Conservation (phyloP, 2,113 vertebrate genomes). For the Charadrius vociferus region DNA sequence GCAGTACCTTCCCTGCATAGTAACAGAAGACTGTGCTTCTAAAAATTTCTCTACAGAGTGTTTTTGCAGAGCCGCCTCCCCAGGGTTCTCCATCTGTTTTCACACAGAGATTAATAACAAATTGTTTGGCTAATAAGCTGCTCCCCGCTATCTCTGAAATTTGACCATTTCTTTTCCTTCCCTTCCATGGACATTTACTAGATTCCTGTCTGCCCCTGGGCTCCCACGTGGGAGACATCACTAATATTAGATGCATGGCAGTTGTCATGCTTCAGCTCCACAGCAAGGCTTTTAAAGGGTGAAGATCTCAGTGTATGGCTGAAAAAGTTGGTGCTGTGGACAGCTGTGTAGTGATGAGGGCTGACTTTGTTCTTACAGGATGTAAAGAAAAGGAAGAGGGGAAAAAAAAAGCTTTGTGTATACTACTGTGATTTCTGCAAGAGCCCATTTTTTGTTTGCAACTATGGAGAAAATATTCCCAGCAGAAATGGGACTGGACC, state of each 20-base stretch:
- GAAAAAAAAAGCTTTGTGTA: not conserved
- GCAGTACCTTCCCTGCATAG: slow-evolving; percentile 43
- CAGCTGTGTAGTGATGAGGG: not conserved
- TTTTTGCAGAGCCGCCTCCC: slow-evolving; percentile 6
- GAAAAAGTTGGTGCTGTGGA: not conserved
- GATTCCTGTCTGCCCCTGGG: not conserved
- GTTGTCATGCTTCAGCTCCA: not conserved
- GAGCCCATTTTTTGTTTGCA: not conserved
- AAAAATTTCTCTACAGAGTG: slow-evolving; percentile 48
- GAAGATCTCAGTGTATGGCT: not conserved
- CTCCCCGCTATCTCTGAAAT: not conserved
- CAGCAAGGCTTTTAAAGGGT: not conserved
- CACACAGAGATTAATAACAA: slow-evolving; percentile 36
- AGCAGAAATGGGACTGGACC: not conserved
- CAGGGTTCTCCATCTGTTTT: slow-evolving; percentile 50
- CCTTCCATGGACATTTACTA: not conserved
- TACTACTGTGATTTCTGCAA: not conserved
- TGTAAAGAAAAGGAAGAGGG: not conserved
- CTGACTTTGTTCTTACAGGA: not conserved
- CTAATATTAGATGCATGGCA: not conserved
- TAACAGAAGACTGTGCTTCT: slow-evolving; percentile 50
- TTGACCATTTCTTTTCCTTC: not conserved
- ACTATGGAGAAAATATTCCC: not conserved
- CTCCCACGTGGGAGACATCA: not conserved
- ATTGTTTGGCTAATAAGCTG: slow-evolving; percentile 46